These are phyloP conservation scores for Cecropterus lyciades DNA, from an alignment of 1,140 invertebrate genomes.

Conservation along the genomic window DNA sequence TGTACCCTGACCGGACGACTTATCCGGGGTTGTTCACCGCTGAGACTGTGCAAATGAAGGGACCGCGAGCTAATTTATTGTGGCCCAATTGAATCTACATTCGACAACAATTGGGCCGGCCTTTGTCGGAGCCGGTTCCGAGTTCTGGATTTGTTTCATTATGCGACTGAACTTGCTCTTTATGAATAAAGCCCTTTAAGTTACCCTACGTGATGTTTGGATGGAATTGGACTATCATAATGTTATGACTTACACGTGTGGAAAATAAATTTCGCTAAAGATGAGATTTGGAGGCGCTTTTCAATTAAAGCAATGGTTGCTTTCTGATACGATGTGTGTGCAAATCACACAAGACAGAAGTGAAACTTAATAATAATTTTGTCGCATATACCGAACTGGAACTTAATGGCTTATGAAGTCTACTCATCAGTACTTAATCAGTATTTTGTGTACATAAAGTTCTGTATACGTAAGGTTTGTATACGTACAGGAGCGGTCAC, in stretches of 20 bases:
- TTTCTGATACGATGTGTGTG: too few species aligned
- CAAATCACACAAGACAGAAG: too few species aligned
- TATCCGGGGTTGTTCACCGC: constrained; percentile 9
- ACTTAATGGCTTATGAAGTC: too few species aligned
- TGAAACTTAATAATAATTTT: too few species aligned
- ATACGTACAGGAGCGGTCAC: too few species aligned
- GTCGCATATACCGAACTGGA: too few species aligned
- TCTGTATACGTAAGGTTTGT: too few species aligned
- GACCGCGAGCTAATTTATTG: constrained; percentile 73
- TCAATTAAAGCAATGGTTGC: too few species aligned
- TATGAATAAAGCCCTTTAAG: constrained; percentile 48
- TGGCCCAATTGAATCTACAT: constrained; percentile 79
- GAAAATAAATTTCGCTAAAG: not conserved
- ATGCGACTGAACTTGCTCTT: constrained; percentile 51
- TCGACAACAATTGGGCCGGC: constrained; percentile 75
- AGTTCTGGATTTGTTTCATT: constrained; percentile 64
- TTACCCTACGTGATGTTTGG: constrained; percentile 35
- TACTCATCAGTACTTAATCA: too few species aligned
- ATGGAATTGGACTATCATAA: constrained; percentile 24
- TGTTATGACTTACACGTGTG: too few species aligned
- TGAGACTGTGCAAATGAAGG: constrained; percentile 57
- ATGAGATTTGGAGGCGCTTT: too few species aligned
- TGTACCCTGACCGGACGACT: constrained; percentile 24
- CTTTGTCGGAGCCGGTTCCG: constrained; percentile 60
- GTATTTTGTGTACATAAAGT: too few species aligned